Percentiles rank a stretch among this genome's conserved stretches.
Evolutionary conservation across 2,797 vertebrate genomes (phyloP).

Genomic region (Hippopotamyrus pictus): DNA sequence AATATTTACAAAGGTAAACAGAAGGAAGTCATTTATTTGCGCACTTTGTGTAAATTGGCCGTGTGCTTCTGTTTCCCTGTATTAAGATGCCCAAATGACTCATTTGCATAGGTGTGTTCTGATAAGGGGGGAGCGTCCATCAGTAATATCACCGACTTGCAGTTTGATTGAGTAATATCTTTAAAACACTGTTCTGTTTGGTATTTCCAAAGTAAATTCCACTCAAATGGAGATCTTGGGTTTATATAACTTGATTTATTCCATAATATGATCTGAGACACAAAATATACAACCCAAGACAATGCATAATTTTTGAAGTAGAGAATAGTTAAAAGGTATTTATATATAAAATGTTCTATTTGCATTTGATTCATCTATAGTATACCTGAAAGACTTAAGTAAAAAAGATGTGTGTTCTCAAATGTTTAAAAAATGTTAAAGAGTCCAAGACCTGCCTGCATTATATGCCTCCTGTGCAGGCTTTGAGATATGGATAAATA

Average conservation of each 20-base stretch:
- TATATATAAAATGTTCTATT: not conserved
- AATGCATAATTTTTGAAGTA: not conserved
- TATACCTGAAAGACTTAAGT: not conserved
- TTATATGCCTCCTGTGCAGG: not conserved
- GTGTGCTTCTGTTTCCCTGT: not conserved
- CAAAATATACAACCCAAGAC: not conserved
- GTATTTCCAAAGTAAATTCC: not conserved
- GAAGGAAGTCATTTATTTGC: conserved; percentile 11
- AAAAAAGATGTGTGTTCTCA: not conserved
- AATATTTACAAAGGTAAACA: not conserved
- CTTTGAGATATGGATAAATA: not conserved
- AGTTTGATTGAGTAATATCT: not conserved
- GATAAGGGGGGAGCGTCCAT: not conserved
- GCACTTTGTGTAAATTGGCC: not conserved
- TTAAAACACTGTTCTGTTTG: not conserved
- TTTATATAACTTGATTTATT: not conserved
- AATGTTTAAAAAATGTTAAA: not conserved
- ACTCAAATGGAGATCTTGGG: not conserved
- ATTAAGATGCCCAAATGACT: not conserved
- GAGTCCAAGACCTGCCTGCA: not conserved
- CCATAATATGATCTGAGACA: not conserved
- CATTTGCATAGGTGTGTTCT: conserved; percentile 8
- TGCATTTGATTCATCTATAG: not conserved
- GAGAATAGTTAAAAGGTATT: not conserved
- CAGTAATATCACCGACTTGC: not conserved